Base-by-base conservation (phyloP, 1,140 invertebrate species). In the Drosophila elegans region DNA sequence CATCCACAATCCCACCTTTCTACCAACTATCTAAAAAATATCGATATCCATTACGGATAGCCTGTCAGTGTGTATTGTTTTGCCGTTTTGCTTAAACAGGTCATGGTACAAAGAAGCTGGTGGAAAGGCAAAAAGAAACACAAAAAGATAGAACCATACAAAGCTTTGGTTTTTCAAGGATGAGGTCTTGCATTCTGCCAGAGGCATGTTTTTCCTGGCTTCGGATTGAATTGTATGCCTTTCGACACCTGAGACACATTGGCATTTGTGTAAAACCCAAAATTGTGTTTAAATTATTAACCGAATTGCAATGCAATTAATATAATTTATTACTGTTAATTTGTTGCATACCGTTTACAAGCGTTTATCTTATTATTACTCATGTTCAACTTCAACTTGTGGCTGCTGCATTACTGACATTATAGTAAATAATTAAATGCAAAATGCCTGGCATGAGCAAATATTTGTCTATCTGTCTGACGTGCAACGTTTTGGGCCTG, bases 271-370 rank as follows among this genome's bases (percentile, higher is more conserved):
- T 12, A 44, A 51, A 51, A 34, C 39, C 49, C 49, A 7, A 27
- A 73, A 51, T 80, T 38, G 39, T 39, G 27, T 49, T 48, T 56
- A 27, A 56, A 77, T 66, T 68, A 82, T 67, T 68, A 61, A 54
- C 13, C 29, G 9, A 4, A 32, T 51, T 21, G 39, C 54, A 39
- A 46, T 79, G 74, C 53, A 76, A 67, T 79, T 79, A 88, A 88
- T 79, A 38, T 86, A 77, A 86, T 86, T 82, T 86, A 86, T 79
- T 69, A 48, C 71, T 82, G 66, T 82, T 83, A 78, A 88, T 86
- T 83, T 68, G 61, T 68, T 78, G 80, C 49, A 78, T 66, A 13
- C 61, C 44, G 46, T 53, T 66, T 61, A 49, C 34, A 34, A 69
- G 61, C 66, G 63, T 71, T 72, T 72, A 71, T 71, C 52, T 39